These are phyloP conservation scores for Dipodomys merriami DNA, from an alignment of 2,113 vertebrate genomes.

Conservation along the genomic window DNA sequence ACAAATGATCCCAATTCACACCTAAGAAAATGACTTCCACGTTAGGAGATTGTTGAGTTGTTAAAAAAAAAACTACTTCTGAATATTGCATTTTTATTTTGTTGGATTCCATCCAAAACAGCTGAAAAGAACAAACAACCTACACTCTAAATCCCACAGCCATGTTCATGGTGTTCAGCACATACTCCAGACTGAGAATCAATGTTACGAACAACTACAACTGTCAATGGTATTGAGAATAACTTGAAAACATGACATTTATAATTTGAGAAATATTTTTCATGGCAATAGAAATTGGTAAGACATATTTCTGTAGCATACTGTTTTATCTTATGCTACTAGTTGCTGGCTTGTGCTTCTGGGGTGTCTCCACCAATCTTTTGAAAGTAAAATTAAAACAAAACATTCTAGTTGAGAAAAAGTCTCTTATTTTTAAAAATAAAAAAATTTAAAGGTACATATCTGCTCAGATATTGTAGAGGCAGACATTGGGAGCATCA, in stretches of 20 bases:
- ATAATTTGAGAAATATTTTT: conserved; percentile 68
- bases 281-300: conserved; percentile 34
- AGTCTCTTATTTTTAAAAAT: neutral
- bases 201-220: conserved; percentile 69
- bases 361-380: neutral
- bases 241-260: conserved; percentile 74
- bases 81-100: conserved; percentile 55
- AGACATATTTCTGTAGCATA: conserved; percentile 2
- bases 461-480: too few species aligned
- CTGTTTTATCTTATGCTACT: conserved; percentile 14
- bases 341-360: conserved; percentile 36
- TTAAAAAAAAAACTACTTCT: conserved; percentile 1
- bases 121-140: conserved; percentile 52
- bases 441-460: too few species aligned
- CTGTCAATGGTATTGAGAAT: conserved; percentile 56
- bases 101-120: conserved; percentile 70
- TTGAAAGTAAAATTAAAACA: conserved; percentile 52
- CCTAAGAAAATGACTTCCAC: neutral
- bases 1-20: neutral
- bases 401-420: conserved; percentile 22
- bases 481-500: too few species aligned
- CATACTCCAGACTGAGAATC: conserved; percentile 66
- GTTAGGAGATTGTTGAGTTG: neutral
- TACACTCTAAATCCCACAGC: conserved; percentile 53
- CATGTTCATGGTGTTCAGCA: conserved; percentile 65